Evolutionary conservation across 53 echinoderm and acorn worm species (phyloP).

Genomic region (Actinopyga echinites): DNA sequence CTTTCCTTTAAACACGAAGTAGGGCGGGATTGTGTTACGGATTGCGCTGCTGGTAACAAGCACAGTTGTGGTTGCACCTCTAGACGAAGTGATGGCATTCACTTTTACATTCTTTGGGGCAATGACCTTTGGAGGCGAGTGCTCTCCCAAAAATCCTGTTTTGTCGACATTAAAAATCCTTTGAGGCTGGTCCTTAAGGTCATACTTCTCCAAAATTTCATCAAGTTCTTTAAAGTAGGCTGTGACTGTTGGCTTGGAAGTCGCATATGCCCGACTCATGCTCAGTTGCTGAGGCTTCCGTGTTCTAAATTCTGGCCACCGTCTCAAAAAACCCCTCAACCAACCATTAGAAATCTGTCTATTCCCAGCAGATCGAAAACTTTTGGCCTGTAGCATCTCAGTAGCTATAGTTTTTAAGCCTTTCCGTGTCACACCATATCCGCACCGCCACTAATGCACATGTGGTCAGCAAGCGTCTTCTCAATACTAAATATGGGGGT

Average conservation of each 20-base stretch:
- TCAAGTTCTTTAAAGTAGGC: not conserved
- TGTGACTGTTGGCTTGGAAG: not conserved
- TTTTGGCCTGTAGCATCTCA: not conserved
- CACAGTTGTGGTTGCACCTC: too few species aligned
- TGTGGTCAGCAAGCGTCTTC: not conserved
- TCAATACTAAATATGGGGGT: not conserved
- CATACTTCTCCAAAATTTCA: not conserved
- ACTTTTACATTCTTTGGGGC: too few species aligned
- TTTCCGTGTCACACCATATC: not conserved
- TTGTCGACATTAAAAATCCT: constrained; percentile 28
- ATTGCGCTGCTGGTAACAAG: too few species aligned
- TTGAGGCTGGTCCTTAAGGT: not conserved
- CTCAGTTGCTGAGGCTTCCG: not conserved
- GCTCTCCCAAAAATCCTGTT: constrained; percentile 21
- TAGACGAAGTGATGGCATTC: too few species aligned
- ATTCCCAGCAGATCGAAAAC: not conserved
- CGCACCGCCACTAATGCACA: not conserved
- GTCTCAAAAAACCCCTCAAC: not conserved
- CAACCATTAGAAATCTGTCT: not conserved
- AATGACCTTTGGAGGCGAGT: constrained; percentile 20
- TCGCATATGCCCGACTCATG: not conserved
- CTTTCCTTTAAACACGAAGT: too few species aligned
- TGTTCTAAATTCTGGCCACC: constrained; percentile 3
- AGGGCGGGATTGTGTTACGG: too few species aligned
- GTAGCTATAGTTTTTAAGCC: not conserved